phyloP scores from a whole-genome alignment of 2,888 invertebrate species.

The Drosophila barbarae region DNA sequence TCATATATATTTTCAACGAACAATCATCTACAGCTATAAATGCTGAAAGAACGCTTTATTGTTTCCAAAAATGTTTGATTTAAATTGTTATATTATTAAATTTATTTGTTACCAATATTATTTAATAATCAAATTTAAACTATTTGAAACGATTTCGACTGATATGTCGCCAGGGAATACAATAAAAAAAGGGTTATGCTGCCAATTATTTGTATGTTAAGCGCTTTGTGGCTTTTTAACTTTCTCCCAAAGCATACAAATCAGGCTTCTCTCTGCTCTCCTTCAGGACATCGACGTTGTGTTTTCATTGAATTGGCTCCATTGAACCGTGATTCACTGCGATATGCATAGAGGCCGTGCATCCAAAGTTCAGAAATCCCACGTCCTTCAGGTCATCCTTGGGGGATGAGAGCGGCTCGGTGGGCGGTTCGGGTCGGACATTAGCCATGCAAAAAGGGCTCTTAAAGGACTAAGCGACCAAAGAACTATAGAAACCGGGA shows the following conservation, averaged over 20 bases:
- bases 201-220: slow-evolving; percentile 4
- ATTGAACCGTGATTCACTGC: slow-evolving; percentile 31
- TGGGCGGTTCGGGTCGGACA: slow-evolving; percentile 11
- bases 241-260: not conserved
- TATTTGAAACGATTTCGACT: not conserved
- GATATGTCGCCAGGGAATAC: not conserved
- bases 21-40: too few species aligned
- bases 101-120: not conserved
- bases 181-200: not conserved
- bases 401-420: not conserved
- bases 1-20: not conserved
- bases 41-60: not conserved
- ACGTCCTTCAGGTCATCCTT: slow-evolving; percentile 18
- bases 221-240: not conserved
- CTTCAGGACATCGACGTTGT: slow-evolving; percentile 2
- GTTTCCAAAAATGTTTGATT: too few species aligned
- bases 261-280: not conserved
- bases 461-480: not conserved
- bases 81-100: not conserved
- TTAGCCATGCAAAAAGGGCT: slow-evolving; percentile 34
- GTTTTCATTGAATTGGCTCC: slow-evolving; percentile 22
- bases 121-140: not conserved
- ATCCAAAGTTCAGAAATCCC: slow-evolving; percentile 17
- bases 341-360: slow-evolving; percentile 12
- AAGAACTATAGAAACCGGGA: not conserved